Evolutionary conservation across 2,888 invertebrate species (phyloP).

Genomic region (Coronaproctus castanopsis): DNA sequence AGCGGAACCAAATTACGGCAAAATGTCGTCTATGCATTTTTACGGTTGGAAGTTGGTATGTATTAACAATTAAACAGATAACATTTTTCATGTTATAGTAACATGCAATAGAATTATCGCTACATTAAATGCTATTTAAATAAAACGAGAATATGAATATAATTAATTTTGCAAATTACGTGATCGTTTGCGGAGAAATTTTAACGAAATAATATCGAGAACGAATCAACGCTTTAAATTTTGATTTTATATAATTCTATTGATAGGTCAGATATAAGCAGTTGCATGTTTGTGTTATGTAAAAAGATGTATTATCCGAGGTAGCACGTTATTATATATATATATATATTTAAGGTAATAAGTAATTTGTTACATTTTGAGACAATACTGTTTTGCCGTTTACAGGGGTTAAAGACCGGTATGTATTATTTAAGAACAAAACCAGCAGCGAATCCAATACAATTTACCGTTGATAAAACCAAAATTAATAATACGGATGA

Average conservation of each 20-base stretch:
- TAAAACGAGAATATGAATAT: too few relatives aligned
- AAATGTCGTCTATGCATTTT: constrained; percentile 94
- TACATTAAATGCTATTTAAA: too few relatives aligned
- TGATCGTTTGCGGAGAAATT: too few relatives aligned
- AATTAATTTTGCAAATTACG: too few relatives aligned
- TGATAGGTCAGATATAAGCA: too few relatives aligned
- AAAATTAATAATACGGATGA: constrained; percentile 28
- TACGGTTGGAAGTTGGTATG: constrained; percentile 75
- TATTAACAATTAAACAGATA: background rate
- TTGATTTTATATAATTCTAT: background rate
- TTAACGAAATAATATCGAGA: too few relatives aligned
- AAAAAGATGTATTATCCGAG: too few relatives aligned
- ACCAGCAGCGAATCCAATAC: constrained; percentile 87
- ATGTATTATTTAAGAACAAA: constrained; percentile 97
- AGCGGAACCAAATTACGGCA: constrained; percentile 79
- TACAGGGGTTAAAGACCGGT: constrained; percentile 82
- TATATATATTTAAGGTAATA: background rate
- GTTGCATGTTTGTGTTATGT: background rate
- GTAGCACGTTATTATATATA: too few relatives aligned
- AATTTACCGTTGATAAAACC: constrained; percentile 89
- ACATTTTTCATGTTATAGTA: too few relatives aligned
- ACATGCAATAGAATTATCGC: too few relatives aligned
- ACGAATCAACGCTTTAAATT: background rate
- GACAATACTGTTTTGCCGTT: too few relatives aligned
- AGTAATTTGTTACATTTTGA: background rate